A percentile compares a stretch with the other conserved stretches of the same genome.
phyloP scores from a whole-genome alignment of 2,113 vertebrate species.

The Hydrolagus affinis region DNA sequence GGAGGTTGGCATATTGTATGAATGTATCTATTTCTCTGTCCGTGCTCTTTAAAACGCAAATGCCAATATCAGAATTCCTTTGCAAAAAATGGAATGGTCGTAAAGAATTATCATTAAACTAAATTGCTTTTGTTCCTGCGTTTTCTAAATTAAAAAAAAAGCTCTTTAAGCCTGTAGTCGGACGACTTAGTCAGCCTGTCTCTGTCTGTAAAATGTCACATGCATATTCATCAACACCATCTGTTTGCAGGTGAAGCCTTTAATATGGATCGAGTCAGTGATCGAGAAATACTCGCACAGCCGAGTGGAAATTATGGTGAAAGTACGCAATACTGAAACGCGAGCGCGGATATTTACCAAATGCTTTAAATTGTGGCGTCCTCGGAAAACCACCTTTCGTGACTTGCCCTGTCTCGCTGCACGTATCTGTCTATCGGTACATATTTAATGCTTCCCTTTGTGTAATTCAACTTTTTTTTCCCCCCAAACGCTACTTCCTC shows the following conservation, averaged over 20 bases:
- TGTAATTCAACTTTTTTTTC: neutral
- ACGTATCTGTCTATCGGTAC: neutral
- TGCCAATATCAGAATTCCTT: too few relatives aligned
- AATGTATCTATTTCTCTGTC: too few relatives aligned
- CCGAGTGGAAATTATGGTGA: slow-evolving; percentile 70
- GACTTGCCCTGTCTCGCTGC: neutral
- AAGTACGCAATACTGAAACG: slow-evolving; percentile 44
- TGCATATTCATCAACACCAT: neutral
- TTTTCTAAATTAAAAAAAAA: too few relatives aligned
- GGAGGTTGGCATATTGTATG: too few relatives aligned
- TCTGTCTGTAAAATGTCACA: neutral
- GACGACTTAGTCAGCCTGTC: too few relatives aligned
- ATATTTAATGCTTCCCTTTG: neutral
- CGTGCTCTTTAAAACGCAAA: too few relatives aligned
- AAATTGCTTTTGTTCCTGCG: too few relatives aligned
- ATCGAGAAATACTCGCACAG: slow-evolving; percentile 72
- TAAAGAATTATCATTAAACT: too few relatives aligned
- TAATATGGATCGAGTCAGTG: slow-evolving; percentile 70
- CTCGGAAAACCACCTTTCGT: neutral
- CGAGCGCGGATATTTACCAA: neutral
- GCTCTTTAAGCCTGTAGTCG: too few relatives aligned
- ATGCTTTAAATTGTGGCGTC: neutral
- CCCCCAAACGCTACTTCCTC: neutral
- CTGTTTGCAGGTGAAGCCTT: slow-evolving; percentile 60
- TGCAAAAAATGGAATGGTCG: too few relatives aligned